Percentiles rank a stretch among this genome's conserved stretches.
These are phyloP conservation scores for Mionectes olivaceus DNA, from an alignment of 2,797 vertebrate genomes.

Conservation along the genomic window DNA sequence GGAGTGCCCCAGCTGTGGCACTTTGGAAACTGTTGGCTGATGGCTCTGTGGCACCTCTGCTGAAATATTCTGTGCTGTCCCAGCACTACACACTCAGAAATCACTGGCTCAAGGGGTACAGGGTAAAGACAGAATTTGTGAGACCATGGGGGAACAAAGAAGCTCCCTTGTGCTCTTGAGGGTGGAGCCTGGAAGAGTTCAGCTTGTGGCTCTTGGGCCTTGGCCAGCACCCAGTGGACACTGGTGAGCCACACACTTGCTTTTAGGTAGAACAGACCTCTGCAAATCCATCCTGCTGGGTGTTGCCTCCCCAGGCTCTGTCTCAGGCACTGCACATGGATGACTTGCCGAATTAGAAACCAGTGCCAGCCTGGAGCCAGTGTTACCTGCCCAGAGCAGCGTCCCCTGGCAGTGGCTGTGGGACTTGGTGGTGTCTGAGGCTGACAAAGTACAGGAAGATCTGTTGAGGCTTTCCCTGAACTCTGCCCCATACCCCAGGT, in stretches of 20 bases:
- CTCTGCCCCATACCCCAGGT: no score
- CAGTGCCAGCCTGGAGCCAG: accelerated
- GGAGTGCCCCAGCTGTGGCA: background rate
- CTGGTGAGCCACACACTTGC: background rate
- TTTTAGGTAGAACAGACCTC: background rate
- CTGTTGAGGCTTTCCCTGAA: background rate
- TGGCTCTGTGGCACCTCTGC: background rate
- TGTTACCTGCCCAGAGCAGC: background rate
- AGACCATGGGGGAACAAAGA: background rate
- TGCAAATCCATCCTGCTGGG: background rate
- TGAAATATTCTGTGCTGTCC: background rate
- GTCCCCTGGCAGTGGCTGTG: background rate
- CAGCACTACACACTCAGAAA: background rate
- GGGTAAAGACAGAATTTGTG: background rate
- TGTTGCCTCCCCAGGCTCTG: background rate
- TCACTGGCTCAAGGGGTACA: background rate
- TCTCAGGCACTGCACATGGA: background rate
- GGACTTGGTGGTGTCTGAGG: accelerated
- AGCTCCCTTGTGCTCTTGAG: background rate
- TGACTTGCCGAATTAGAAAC: background rate
- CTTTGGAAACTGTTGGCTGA: background rate
- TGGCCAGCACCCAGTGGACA: background rate
- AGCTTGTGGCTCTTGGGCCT: background rate
- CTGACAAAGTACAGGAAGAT: background rate
- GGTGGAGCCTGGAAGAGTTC: background rate